Evolutionary conservation across 1,140 invertebrate species (phyloP).

Genomic region (Teleogryllus occipitalis): DNA sequence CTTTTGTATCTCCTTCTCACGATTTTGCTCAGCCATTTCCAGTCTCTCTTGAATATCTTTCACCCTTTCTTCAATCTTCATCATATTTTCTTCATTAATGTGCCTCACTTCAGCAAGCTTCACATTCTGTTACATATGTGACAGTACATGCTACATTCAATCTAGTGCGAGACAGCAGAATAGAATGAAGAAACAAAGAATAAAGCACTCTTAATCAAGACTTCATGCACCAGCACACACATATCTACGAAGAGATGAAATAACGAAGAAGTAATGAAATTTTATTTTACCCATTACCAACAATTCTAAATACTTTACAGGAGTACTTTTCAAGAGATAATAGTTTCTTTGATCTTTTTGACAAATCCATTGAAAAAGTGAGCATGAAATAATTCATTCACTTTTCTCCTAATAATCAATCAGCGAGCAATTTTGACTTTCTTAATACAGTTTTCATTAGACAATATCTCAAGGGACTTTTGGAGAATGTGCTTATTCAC

Average conservation of each 20-base stretch:
- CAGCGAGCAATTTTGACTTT: no score
- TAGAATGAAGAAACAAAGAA: constrained; percentile 21
- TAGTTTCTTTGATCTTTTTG: neutral
- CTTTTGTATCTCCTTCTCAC: constrained; percentile 69
- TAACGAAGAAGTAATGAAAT: constrained; percentile 9
- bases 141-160: constrained; percentile 16
- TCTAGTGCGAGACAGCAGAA: constrained; percentile 20
- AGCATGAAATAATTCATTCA: no score
- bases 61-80: constrained; percentile 54
- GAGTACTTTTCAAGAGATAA: neutral
- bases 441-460: no score
- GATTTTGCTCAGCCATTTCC: constrained; percentile 62
- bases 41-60: constrained; percentile 65
- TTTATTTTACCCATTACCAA: no score
- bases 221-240: constrained; percentile 12
- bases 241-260: constrained; percentile 13
- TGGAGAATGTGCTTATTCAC: no score
- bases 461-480: no score
- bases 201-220: constrained; percentile 16
- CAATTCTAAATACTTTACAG: no score
- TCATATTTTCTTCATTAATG: constrained; percentile 46
- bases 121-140: constrained; percentile 34
- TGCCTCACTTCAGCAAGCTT: constrained; percentile 63
- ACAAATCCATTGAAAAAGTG: no score
- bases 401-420: no score